phyloP scores from a whole-genome alignment of 2,797 vertebrate genomes.

The Phrynocephalus vlangalii region DNA sequence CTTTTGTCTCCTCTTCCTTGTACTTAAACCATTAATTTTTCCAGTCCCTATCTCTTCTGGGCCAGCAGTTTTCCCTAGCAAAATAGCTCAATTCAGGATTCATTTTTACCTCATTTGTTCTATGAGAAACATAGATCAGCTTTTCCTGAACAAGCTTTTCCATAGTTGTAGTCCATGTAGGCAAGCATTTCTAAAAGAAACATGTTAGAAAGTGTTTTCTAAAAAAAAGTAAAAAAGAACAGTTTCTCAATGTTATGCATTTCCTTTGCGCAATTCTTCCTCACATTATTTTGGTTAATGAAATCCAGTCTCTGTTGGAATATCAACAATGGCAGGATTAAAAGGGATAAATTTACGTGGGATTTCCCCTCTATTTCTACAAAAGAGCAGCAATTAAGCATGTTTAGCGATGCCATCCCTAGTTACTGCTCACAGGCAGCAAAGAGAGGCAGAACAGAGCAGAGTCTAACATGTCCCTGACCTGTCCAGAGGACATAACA shows the following conservation, averaged over 20 bases:
- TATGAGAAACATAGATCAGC: not conserved
- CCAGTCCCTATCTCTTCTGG: not conserved
- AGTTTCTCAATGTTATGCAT: slow-evolving; percentile 26
- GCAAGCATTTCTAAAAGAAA: not conserved
- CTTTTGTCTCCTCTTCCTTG: not conserved
- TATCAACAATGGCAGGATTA: slow-evolving; percentile 56
- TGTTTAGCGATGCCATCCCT: slow-evolving; percentile 51
- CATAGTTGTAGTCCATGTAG: not conserved
- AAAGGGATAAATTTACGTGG: slow-evolving; percentile 34
- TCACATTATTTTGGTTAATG: slow-evolving; percentile 59
- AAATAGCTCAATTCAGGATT: slow-evolving; percentile 11
- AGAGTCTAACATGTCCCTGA: slow-evolving; percentile 71
- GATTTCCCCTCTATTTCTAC: slow-evolving; percentile 13
- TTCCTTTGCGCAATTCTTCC: slow-evolving; percentile 45
- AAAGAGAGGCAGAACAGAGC: slow-evolving; percentile 44
- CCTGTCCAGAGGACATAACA: slow-evolving; percentile 77
- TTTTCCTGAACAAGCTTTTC: not conserved
- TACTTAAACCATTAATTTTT: slow-evolving; percentile 10
- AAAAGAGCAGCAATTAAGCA: slow-evolving; percentile 58
- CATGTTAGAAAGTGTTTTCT: too few relatives aligned
- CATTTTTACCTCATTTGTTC: slow-evolving; percentile 18
- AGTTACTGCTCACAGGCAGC: slow-evolving; percentile 54
- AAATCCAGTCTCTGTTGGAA: slow-evolving; percentile 52
- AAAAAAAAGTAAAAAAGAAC: too few relatives aligned
- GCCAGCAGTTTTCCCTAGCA: not conserved